phyloP scores from a whole-genome alignment of 2,888 invertebrate species.

The Onchidella celtica region DNA sequence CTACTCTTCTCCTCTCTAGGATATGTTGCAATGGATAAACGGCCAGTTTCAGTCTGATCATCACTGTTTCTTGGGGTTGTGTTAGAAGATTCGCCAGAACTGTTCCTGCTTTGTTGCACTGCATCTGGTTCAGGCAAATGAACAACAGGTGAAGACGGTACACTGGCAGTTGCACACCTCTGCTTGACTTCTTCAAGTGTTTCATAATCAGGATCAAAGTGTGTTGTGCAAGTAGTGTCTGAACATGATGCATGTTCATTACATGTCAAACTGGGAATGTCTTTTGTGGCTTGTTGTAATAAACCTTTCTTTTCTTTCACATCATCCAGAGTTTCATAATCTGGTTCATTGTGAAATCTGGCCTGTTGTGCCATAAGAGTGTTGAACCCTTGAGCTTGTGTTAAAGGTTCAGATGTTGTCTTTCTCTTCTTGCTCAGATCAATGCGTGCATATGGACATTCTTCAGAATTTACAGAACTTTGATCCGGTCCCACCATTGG shows the following conservation, averaged over 20 bases:
- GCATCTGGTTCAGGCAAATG: too few species aligned
- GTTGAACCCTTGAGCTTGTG: neutral
- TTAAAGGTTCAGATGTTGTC: slow-evolving; percentile 35
- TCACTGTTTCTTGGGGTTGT: too few species aligned
- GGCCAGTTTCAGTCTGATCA: too few species aligned
- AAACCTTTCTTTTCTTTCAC: slow-evolving; percentile 55
- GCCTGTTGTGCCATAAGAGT: neutral
- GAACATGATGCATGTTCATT: neutral
- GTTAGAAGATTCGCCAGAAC: neutral
- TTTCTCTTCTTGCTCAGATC: slow-evolving; percentile 24
- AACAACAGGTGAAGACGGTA: neutral
- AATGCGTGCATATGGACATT: slow-evolving; percentile 41
- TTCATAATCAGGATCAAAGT: slow-evolving; percentile 42
- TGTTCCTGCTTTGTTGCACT: too few species aligned
- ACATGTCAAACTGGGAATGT: neutral
- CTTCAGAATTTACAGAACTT: slow-evolving; percentile 5
- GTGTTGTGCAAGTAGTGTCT: neutral
- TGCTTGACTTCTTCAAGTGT: slow-evolving; percentile 40
- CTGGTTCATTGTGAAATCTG: slow-evolving; percentile 56
- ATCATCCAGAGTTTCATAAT: slow-evolving; percentile 65
- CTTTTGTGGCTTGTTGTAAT: slow-evolving; percentile 18
- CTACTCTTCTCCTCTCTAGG: too few species aligned
- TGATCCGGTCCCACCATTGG: neutral
- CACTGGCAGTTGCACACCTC: slow-evolving; percentile 3
- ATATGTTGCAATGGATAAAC: too few species aligned